Conservation (phyloP, 92 coral and sea anemone species). For the Epizoanthus illoricatus region DNA sequence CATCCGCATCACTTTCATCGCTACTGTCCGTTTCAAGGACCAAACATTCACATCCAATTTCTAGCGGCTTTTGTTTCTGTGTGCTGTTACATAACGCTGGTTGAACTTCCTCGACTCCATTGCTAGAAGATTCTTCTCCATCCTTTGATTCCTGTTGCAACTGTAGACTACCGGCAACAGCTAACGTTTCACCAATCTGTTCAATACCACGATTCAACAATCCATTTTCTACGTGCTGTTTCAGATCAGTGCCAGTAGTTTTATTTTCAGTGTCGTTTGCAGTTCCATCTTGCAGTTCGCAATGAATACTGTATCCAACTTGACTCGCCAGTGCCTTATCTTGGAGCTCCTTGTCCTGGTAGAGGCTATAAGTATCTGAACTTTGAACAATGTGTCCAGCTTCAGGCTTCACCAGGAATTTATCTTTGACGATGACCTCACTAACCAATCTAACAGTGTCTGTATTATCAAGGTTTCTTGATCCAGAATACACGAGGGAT, state of each 20-base stretch:
- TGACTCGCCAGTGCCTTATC: not conserved
- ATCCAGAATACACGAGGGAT: not conserved
- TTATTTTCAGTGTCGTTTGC: not conserved
- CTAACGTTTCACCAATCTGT: no score
- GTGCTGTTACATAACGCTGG: not conserved
- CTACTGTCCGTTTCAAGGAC: not conserved
- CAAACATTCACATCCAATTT: not conserved
- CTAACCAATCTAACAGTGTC: not conserved
- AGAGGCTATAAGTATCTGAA: not conserved
- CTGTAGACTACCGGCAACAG: no score
- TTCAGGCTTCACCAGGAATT: not conserved
- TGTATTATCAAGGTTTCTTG: not conserved
- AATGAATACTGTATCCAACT: not conserved
- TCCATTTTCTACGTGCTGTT: no score
- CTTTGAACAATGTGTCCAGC: not conserved
- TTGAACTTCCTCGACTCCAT: not conserved
- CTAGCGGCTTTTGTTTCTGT: not conserved
- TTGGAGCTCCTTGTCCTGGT: not conserved
- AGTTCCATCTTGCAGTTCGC: not conserved
- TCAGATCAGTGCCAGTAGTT: no score
- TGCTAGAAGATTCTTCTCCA: no score
- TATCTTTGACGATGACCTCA: not conserved
- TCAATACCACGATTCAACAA: no score
- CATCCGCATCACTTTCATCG: not conserved
- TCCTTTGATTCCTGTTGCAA: no score